These are phyloP conservation scores for Chelonus formosanus DNA, from an alignment of 2,888 invertebrate species.

Conservation along the genomic window DNA sequence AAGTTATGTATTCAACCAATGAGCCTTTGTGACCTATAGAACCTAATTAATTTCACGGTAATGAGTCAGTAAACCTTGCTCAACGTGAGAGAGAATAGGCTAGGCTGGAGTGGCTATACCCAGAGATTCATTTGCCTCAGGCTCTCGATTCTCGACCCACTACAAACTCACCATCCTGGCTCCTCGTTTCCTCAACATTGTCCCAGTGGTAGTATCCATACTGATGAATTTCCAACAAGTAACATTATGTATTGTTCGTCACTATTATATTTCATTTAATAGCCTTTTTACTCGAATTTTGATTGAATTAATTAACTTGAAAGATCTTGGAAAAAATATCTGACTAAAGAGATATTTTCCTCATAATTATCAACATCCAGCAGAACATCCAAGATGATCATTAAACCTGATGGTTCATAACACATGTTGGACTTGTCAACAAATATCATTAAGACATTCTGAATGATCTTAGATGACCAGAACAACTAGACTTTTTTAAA, in stretches of 20 bases:
- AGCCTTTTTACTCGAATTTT: too few relatives aligned
- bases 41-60: conserved; percentile 57
- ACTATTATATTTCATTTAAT: conserved; percentile 3
- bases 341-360: too few relatives aligned
- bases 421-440: too few relatives aligned
- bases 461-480: too few relatives aligned
- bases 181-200: conserved; percentile 23
- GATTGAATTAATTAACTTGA: too few relatives aligned
- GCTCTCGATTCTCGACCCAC: conserved; percentile 41
- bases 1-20: conserved; percentile 39
- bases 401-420: too few relatives aligned
- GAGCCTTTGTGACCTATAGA: conserved; percentile 57
- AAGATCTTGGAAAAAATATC: too few relatives aligned
- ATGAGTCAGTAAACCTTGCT: conserved; percentile 50
- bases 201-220: conserved; percentile 9
- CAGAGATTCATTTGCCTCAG: conserved; percentile 24
- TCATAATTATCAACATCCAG: too few relatives aligned
- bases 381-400: too few relatives aligned
- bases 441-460: too few relatives aligned
- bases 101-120: background rate
- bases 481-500: too few relatives aligned
- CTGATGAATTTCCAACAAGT: conserved; percentile 21
- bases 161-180: conserved; percentile 31
- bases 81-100: conserved; percentile 18
- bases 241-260: conserved; percentile 13